phyloP scores from a whole-genome alignment of 2,797 vertebrate species.

The Poecilia velifera region DNA sequence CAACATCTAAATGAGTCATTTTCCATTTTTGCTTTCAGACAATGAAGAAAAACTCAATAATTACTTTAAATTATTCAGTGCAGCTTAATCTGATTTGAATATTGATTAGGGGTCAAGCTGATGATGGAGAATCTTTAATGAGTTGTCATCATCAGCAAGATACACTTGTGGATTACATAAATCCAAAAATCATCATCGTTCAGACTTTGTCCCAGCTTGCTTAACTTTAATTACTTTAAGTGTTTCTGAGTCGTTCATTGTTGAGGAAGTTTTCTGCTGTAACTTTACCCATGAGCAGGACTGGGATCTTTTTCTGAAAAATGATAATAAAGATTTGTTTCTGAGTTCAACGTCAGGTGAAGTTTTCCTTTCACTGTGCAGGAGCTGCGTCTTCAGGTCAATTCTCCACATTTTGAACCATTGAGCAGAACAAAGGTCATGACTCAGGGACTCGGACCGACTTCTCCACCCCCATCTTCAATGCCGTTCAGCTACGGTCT shows the following conservation, averaged over 20 bases:
- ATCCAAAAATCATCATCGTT: constrained; percentile 9
- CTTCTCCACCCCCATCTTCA: neutral
- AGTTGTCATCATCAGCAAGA: neutral
- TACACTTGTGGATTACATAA: constrained; percentile 2
- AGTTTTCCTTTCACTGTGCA: constrained; percentile 40
- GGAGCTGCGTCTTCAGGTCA: constrained; percentile 49
- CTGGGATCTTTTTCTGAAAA: neutral
- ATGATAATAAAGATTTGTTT: neutral
- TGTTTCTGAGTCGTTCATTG: neutral
- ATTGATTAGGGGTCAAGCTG: neutral
- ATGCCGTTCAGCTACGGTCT: constrained; percentile 40
- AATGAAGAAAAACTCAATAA: neutral
- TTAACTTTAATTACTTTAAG: neutral
- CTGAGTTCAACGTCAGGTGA: neutral
- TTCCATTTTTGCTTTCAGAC: neutral
- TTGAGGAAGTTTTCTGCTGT: constrained; percentile 1
- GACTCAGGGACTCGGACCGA: constrained; percentile 60
- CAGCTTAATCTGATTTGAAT: neutral
- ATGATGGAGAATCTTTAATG: neutral
- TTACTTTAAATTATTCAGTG: neutral
- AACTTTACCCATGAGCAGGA: neutral
- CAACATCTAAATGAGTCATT: neutral
- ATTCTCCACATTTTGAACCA: neutral
- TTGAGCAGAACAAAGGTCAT: constrained; percentile 75
- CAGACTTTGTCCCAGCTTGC: neutral